Conservation (phyloP, 1,140 invertebrate genomes). For the Macrosteles quadrilineatus region DNA sequence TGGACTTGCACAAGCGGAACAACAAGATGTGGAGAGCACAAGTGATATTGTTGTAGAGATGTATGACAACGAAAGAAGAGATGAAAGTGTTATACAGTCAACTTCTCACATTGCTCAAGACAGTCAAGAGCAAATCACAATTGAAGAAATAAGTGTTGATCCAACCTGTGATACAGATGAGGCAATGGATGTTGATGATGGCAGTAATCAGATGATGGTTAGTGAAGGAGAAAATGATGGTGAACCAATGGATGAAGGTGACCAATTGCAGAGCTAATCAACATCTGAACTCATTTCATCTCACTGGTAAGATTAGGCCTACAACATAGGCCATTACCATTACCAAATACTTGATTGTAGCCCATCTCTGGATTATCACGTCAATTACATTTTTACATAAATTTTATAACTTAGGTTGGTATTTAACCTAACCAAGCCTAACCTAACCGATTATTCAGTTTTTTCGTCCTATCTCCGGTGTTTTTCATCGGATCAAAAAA, state of each 20-base stretch:
- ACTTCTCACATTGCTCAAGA: constrained; percentile 19
- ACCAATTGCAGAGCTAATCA: constrained; percentile 27
- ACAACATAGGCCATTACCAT: no score
- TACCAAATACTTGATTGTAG: no score
- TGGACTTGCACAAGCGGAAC: background rate
- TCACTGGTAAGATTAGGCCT: background rate
- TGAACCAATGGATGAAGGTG: constrained; percentile 32
- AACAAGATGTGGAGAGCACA: constrained; percentile 4
- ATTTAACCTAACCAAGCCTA: no score
- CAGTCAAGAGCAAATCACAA: background rate
- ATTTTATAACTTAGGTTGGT: background rate
- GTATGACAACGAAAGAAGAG: constrained; percentile 27
- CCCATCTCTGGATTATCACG: no score
- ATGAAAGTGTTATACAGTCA: constrained; percentile 37
- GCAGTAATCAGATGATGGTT: constrained; percentile 26
- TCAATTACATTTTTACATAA: background rate
- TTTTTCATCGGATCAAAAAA: no score
- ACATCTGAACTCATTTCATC: background rate
- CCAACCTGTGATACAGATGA: constrained; percentile 23
- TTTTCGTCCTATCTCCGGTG: no score
- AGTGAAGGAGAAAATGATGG: constrained; percentile 31
- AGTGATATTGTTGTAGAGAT: constrained; percentile 26
- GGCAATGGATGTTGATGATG: constrained; percentile 35
- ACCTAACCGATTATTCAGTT: no score
- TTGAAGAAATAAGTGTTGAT: constrained; percentile 29